Evolutionary conservation across 1,140 invertebrate species (phyloP).

Genomic region (Bilobella aurantiaca): DNA sequence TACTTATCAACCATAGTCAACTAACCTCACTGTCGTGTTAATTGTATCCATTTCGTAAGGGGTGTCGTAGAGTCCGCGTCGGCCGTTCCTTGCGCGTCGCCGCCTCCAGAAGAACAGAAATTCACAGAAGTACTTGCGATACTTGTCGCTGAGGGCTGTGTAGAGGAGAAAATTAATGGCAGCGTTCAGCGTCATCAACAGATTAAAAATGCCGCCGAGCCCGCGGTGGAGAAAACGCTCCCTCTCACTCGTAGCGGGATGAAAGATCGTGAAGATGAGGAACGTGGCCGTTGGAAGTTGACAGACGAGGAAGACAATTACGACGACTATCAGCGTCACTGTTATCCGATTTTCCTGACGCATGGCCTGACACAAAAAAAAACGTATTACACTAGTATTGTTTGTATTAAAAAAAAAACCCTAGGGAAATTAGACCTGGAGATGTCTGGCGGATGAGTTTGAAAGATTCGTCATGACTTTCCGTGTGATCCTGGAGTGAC

Average conservation of each 20-base stretch:
- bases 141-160: conserved; percentile 63
- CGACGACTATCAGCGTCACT: conserved; percentile 61
- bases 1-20: background rate
- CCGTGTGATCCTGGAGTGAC: background rate
- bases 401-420: no score
- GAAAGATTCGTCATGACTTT: background rate
- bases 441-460: background rate
- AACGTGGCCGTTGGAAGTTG: conserved; percentile 55
- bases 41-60: conserved; percentile 20
- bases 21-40: conserved; percentile 20
- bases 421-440: no score
- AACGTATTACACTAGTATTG: background rate
- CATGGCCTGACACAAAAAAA: conserved; percentile 28
- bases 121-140: conserved; percentile 58
- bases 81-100: conserved; percentile 42
- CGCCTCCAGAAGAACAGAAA: conserved; percentile 46
- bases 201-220: conserved; percentile 61
- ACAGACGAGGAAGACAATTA: conserved; percentile 61
- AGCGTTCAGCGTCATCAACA: conserved; percentile 55
- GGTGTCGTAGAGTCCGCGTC: conserved; percentile 12
- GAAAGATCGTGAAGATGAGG: conserved; percentile 45
- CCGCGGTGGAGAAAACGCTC: conserved; percentile 25
- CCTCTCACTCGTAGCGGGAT: conserved; percentile 37
- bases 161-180: conserved; percentile 58
- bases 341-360: conserved; percentile 61